A percentile compares a stretch with the other conserved stretches of the same genome.
phyloP scores from a whole-genome alignment of 2,113 vertebrate species.

The Myrmecobius fasciatus region DNA sequence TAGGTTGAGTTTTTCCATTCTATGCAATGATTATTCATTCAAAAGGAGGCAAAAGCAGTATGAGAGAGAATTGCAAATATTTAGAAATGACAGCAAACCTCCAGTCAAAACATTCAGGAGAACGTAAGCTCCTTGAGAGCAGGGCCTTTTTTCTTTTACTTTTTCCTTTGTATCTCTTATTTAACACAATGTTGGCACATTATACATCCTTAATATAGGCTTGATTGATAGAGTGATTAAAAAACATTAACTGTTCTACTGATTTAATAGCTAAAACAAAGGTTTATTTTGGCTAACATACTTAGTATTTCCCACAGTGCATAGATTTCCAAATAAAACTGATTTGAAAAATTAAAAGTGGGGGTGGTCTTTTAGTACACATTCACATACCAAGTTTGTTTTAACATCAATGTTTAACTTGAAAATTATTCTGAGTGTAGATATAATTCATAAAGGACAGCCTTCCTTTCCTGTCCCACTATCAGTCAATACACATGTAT shows the following conservation, averaged over 20 bases:
- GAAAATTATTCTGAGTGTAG: slow-evolving; percentile 22
- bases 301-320: neutral
- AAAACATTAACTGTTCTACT: neutral
- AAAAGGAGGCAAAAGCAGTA: neutral
- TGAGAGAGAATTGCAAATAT: neutral
- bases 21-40: neutral
- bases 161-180: neutral
- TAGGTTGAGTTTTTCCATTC: neutral
- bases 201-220: neutral
- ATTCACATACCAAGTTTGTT: slow-evolving; percentile 9
- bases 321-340: slow-evolving; percentile 17
- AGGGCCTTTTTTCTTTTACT: neutral
- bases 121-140: neutral
- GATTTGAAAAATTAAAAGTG: neutral
- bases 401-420: slow-evolving; percentile 21
- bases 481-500: neutral
- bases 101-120: neutral
- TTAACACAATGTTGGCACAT: neutral
- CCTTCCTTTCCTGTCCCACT: neutral
- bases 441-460: neutral
- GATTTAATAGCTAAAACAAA: neutral
- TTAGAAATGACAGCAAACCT: neutral
- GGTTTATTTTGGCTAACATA: neutral
- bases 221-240: neutral
- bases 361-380: slow-evolving; percentile 3